A percentile compares a stretch with the other conserved stretches of the same genome.
Evolutionary conservation across 2,888 invertebrate genomes (phyloP).

Genomic region (Choreutis nemorana): DNA sequence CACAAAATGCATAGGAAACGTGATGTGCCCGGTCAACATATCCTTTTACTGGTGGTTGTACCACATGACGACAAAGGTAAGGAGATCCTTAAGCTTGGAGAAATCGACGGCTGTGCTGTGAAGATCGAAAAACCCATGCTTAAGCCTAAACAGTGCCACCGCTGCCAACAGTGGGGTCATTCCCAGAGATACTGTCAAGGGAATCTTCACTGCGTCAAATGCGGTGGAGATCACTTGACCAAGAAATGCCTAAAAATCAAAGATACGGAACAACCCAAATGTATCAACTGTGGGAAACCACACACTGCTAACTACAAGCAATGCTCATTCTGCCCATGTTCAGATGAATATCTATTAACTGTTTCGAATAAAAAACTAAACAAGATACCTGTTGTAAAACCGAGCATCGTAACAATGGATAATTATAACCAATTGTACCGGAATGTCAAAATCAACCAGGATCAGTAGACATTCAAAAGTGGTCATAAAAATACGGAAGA

Average conservation of each 20-base stretch:
- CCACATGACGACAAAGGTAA: constrained; percentile 23
- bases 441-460: too few relatives aligned
- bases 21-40: constrained; percentile 15
- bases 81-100: constrained; percentile 20
- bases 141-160: constrained; percentile 35
- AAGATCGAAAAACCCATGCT: constrained; percentile 27
- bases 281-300: constrained; percentile 32
- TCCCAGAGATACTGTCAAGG: constrained; percentile 38
- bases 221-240: constrained; percentile 34
- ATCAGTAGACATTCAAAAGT: too few relatives aligned
- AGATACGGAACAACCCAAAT: constrained; percentile 23
- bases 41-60: constrained; percentile 29
- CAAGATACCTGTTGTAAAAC: background rate
- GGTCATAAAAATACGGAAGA: too few relatives aligned
- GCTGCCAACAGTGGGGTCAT: constrained; percentile 51
- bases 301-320: constrained; percentile 35
- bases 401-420: constrained; percentile 5
- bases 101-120: constrained; percentile 24
- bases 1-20: constrained; percentile 30
- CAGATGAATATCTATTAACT: constrained; percentile 13
- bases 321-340: constrained; percentile 23
- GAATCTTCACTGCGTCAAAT: constrained; percentile 36
- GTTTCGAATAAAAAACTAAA: constrained; percentile 7
- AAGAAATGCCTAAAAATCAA: constrained; percentile 26
- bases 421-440: constrained; percentile 6